Conservation (phyloP, 2,797 vertebrate species). For the Galaxias olidus region DNA sequence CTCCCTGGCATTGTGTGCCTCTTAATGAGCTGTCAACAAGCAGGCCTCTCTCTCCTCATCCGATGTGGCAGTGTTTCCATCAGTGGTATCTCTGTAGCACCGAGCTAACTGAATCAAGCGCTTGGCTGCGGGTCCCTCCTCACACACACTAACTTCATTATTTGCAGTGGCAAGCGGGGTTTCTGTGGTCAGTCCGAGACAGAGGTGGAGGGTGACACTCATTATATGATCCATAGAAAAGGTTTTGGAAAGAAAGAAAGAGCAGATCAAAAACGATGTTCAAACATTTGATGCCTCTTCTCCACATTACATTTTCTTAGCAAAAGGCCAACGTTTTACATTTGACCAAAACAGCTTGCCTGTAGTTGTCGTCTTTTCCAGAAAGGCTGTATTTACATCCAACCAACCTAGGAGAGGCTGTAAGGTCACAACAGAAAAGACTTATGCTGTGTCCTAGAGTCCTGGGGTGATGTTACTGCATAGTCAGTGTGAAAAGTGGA, state of each 20-base stretch:
- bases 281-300: no score
- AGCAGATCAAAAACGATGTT: not conserved
- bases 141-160: constrained; percentile 30
- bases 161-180: constrained; percentile 24
- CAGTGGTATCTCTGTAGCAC: constrained; percentile 16
- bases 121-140: constrained; percentile 21
- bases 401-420: no score
- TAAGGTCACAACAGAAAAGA: no score
- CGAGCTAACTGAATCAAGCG: constrained; percentile 30
- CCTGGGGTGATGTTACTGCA: no score
- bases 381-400: no score
- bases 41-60: constrained; percentile 8
- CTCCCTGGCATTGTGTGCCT: constrained; percentile 21
- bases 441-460: no score
- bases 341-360: no score
- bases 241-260: not conserved
- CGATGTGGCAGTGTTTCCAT: constrained; percentile 9
- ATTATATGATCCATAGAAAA: constrained; percentile 13
- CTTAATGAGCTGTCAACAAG: constrained; percentile 31
- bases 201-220: constrained; percentile 43
- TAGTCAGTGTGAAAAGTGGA: no score
- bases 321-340: no score
- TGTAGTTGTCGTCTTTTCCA: no score
- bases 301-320: no score
- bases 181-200: constrained; percentile 18